Evolutionary conservation across 1,140 invertebrate genomes (phyloP), one percentile per base, ranked within the genome.

Genomic region (Adelges cooleyi): DNA sequence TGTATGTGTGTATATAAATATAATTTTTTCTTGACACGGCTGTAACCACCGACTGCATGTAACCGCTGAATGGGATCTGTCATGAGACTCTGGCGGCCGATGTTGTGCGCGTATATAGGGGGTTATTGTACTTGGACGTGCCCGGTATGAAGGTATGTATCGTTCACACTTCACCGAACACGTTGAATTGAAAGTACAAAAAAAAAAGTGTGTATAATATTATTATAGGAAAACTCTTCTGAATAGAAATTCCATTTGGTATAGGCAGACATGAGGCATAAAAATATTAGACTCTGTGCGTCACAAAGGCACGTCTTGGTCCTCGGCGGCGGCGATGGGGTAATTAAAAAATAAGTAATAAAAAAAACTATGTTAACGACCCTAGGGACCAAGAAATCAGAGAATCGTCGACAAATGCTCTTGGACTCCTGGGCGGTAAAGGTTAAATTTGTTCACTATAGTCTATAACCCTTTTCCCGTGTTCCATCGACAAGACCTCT

Each of bases 121-220:
- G 56, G 56, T 62, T 62, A 62, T 62, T 62, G 56, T 62, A 62
- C 56, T 62, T 62, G 42, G 40, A 62, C 56, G 56, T 62, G 56
- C 56, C 42, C 56, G 42, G 56, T 46, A 62, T 33, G 42, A 62
- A 62, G 56, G 56, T 48, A 62, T 62, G 56, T 62, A 46, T 18
- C 56, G 56, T 62, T 62, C 56, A 62, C 56, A 62, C 56, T 62
- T 48, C 56, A 62, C 56, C 27, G 56, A 62, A 48, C 56, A 62
- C 56, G 56, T 46, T 62, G 56, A 62, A 62, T 62, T 62, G 56
- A 62, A 62, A 62, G 56, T 62, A 62, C 56, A 62, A 62, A 62
- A 62, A 59, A 62, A 62, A 48, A 38, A 38, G 36, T 38, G 38
- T 62, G 25, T 62, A 13, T 62, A 48, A 46, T 46, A 62, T 46